A percentile compares a stretch with the other conserved stretches of the same genome.
phyloP scores from a whole-genome alignment of 1,140 invertebrate genomes.

The Chionoecetes opilio region DNA sequence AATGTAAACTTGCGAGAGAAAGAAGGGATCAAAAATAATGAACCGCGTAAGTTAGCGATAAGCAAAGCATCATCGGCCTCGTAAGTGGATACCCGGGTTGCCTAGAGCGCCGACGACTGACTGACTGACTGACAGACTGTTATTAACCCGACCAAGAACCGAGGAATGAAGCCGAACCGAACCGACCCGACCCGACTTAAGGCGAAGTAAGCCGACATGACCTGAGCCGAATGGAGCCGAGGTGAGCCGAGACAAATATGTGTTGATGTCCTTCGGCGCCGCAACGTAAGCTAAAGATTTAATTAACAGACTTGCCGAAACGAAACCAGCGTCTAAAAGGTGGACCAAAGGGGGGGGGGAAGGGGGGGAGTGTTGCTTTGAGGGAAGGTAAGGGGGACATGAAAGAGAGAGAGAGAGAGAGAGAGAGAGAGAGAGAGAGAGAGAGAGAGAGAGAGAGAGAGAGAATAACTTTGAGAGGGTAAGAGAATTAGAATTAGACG shows the following conservation, averaged over 20 bases:
- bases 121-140: slow-evolving; percentile 27
- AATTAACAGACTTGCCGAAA: slow-evolving; percentile 69
- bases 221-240: not conserved
- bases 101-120: not conserved
- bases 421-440: not conserved
- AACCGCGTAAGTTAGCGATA: not conserved
- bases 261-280: not conserved
- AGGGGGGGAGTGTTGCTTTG: not conserved
- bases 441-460: not conserved
- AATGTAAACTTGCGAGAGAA: not conserved
- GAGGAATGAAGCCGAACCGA: not conserved
- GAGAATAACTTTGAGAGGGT: not conserved
- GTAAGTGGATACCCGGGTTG: too few species aligned
- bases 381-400: not conserved
- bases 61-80: too few species aligned
- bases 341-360: not conserved
- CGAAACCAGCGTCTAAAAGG: slow-evolving; percentile 57
- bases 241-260: not conserved
- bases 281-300: slow-evolving; percentile 64
- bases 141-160: not conserved
- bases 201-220: not conserved
- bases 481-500: too few species aligned
- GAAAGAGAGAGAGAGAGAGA: not conserved
- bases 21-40: not conserved
- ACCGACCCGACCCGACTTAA: not conserved